These are phyloP conservation scores for Drosophila kepulauana DNA, from an alignment of 1,140 invertebrate genomes.

Conservation along the genomic window DNA sequence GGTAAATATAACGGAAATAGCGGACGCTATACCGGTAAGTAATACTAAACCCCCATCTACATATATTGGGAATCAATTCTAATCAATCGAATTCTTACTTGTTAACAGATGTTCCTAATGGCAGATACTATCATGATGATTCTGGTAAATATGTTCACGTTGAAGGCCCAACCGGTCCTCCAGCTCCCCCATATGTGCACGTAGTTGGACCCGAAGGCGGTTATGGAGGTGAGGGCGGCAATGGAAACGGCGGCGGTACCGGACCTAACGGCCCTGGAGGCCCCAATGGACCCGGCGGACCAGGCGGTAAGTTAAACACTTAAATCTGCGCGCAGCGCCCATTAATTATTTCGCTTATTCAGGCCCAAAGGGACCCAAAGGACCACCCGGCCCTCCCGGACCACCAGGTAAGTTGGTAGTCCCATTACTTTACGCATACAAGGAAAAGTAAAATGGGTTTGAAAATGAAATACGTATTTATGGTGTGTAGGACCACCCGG, in stretches of 20 bases:
- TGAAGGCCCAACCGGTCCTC: constrained; percentile 85
- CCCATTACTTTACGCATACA: neutral
- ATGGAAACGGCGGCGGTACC: constrained; percentile 65
- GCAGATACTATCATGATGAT: constrained; percentile 86
- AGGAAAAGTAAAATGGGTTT: neutral
- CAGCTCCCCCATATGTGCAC: constrained; percentile 86
- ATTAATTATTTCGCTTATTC: neutral
- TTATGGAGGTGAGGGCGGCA: constrained; percentile 69
- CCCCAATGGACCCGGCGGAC: constrained; percentile 68
- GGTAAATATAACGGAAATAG: constrained; percentile 72
- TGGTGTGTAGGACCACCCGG: constrained; percentile 65
- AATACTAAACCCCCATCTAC: neutral
- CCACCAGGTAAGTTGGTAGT: constrained; percentile 60
- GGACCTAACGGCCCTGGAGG: constrained; percentile 78
- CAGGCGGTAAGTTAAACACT: constrained; percentile 60
- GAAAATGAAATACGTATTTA: neutral
- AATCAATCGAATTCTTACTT: neutral
- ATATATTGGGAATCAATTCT: neutral
- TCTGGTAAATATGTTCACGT: constrained; percentile 86
- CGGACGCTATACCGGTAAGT: constrained; percentile 76
- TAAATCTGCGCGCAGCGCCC: neutral
- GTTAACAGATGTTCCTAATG: constrained; percentile 68
- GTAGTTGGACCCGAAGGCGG: constrained; percentile 83
- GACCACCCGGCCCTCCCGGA: constrained; percentile 79
- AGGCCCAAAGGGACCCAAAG: constrained; percentile 72